phyloP scores from a whole-genome alignment of 2,888 invertebrate genomes.

The Hermodice carunculata region DNA sequence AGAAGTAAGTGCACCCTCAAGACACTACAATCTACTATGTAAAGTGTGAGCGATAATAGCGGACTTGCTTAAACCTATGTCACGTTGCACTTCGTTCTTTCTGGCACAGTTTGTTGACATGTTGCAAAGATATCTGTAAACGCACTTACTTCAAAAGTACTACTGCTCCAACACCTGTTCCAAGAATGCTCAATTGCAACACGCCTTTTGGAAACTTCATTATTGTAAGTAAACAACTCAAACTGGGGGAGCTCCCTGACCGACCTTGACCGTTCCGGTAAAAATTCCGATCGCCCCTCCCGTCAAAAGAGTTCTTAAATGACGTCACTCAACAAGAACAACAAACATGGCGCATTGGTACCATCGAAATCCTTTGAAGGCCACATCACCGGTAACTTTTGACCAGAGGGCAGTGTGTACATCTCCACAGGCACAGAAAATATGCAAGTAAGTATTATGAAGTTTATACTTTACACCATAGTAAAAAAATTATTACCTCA shows the following conservation, averaged over 20 bases:
- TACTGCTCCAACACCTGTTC: neutral
- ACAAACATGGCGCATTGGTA: slow-evolving; percentile 75
- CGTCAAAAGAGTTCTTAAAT: neutral
- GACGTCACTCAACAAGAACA: too few species aligned
- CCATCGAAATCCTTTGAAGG: slow-evolving; percentile 77
- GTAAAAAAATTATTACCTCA: too few species aligned
- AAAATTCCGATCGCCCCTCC: neutral
- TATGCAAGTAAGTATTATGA: slow-evolving; percentile 74
- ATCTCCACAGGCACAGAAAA: slow-evolving; percentile 71
- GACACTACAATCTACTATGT: too few species aligned
- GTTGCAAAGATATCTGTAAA: too few species aligned
- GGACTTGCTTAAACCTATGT: too few species aligned
- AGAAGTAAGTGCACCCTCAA: too few species aligned
- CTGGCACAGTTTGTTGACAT: too few species aligned
- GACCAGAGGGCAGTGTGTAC: slow-evolving; percentile 72
- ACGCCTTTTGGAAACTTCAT: neutral
- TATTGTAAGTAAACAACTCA: neutral
- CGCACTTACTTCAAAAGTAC: slow-evolving; percentile 10
- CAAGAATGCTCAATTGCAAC: slow-evolving; percentile 5
- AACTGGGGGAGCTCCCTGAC: neutral
- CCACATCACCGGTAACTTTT: slow-evolving; percentile 73
- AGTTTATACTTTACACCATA: too few species aligned
- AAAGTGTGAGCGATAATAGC: too few species aligned
- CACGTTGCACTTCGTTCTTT: too few species aligned
- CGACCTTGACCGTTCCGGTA: slow-evolving; percentile 15